Conservation (phyloP, 2,113 vertebrate genomes). For the Electrona antarctica region DNA sequence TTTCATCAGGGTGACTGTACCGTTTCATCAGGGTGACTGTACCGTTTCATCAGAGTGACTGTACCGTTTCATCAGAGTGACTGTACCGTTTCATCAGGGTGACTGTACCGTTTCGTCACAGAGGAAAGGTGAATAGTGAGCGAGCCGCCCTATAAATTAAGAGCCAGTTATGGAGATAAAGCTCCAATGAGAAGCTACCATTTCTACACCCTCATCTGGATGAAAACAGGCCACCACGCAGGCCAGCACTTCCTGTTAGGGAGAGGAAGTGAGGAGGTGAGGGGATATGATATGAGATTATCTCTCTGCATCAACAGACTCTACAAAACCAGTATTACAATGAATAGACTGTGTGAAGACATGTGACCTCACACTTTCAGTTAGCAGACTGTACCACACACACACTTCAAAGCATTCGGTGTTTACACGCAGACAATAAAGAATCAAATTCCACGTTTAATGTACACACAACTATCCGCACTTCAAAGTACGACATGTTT, state of each 20-base stretch:
- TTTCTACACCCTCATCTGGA: constrained; percentile 34
- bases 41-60: too few relatives aligned
- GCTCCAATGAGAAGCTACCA: constrained; percentile 37
- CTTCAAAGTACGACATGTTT: constrained; percentile 54
- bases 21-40: too few relatives aligned
- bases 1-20: too few relatives aligned
- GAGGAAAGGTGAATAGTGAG: constrained; percentile 29
- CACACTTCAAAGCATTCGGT: constrained; percentile 51
- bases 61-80: too few relatives aligned
- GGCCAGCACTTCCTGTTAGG: constrained; percentile 45
- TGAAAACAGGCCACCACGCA: constrained; percentile 21
- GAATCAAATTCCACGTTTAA: constrained; percentile 53
- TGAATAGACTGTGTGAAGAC: constrained; percentile 15
- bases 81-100: too few relatives aligned
- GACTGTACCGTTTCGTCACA: too few relatives aligned
- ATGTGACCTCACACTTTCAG: constrained; percentile 53
- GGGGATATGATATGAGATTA: constrained; percentile 10
- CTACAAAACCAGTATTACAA: constrained; percentile 26
- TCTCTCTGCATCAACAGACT: constrained; percentile 39
- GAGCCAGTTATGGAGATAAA: constrained; percentile 53
- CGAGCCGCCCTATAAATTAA: constrained; percentile 49
- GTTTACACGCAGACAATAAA: constrained; percentile 57
- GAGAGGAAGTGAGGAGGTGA: constrained; percentile 39
- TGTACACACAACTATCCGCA: constrained; percentile 34
- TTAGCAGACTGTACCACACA: constrained; percentile 34